Percentiles rank a stretch among this genome's conserved stretches.
phyloP scores from a whole-genome alignment of 2,888 invertebrate genomes.

The Netelia melanura region DNA sequence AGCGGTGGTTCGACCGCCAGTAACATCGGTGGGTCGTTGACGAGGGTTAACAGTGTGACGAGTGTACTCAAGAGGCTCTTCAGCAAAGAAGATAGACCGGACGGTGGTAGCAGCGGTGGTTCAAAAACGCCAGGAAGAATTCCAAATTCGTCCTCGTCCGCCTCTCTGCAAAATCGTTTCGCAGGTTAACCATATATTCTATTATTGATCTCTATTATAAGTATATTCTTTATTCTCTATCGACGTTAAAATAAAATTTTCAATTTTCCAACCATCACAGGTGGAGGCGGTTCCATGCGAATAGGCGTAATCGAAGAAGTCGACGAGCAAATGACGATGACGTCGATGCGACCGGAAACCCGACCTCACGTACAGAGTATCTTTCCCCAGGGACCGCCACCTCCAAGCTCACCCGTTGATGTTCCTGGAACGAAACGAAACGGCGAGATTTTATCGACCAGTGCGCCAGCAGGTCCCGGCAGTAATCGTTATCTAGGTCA shows the following conservation, averaged over 20 bases:
- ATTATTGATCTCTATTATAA: no score
- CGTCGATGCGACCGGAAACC: conserved; percentile 88
- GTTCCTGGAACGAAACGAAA: conserved; percentile 85
- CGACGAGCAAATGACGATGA: conserved; percentile 93
- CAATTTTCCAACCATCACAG: conserved; percentile 62
- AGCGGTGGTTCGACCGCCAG: conserved; percentile 82
- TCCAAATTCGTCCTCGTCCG: conserved; percentile 79
- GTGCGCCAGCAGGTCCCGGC: conserved; percentile 77
- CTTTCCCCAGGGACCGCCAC: conserved; percentile 85
- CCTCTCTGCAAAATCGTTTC: conserved; percentile 78
- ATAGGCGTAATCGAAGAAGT: conserved; percentile 85
- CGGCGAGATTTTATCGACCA: conserved; percentile 78
- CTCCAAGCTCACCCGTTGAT: conserved; percentile 88
- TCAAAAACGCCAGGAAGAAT: conserved; percentile 86
- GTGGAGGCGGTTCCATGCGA: conserved; percentile 78
- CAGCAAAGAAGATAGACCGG: conserved; percentile 89
- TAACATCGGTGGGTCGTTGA: conserved; percentile 86
- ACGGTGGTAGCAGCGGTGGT: conserved; percentile 80
- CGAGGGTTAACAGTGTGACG: conserved; percentile 91
- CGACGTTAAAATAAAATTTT: neutral
- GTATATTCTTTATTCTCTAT: no score
- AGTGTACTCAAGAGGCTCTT: conserved; percentile 92
- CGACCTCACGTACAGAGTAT: conserved; percentile 82
- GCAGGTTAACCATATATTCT: conserved; percentile 80
- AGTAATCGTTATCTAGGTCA: conserved; percentile 59